phyloP scores from a whole-genome alignment of 2,888 invertebrate species.

The Lithophane semibrunnea region DNA sequence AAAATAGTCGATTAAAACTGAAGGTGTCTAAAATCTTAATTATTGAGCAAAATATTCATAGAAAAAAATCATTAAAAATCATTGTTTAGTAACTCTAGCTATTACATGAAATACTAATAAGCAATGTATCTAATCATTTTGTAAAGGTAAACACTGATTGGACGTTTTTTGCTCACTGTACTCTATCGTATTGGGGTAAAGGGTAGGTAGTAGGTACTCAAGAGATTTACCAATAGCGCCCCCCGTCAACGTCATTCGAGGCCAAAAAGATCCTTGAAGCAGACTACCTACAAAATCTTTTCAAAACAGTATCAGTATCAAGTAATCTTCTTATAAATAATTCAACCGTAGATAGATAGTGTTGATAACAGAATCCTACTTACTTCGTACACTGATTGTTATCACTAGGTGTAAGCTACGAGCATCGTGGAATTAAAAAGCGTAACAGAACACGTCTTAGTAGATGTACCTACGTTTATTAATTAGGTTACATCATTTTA shows the following conservation, averaged over 20 bases:
- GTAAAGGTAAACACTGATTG: not conserved
- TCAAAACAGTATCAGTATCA: not conserved
- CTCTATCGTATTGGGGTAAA: not conserved
- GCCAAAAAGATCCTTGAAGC: not conserved
- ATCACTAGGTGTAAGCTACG: constrained; percentile 26
- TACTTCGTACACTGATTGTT: constrained; percentile 17
- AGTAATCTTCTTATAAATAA: constrained; percentile 17
- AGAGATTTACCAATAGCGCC: no score
- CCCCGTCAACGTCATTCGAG: not conserved
- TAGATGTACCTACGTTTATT: not conserved
- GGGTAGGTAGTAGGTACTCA: not conserved
- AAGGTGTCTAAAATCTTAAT: not conserved
- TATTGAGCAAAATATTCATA: not conserved
- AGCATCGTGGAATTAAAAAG: constrained; percentile 44
- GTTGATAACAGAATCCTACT: constrained; percentile 7
- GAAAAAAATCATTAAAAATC: not conserved
- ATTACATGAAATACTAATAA: no score
- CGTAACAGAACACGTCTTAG: constrained; percentile 34
- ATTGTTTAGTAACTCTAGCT: no score
- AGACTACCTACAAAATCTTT: not conserved
- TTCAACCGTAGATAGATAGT: constrained; percentile 24
- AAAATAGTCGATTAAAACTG: not conserved
- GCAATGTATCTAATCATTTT: no score
- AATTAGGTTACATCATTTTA: constrained; percentile 29
- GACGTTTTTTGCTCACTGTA: not conserved